A percentile compares a stretch with the other conserved stretches of the same genome.
phyloP scores from a whole-genome alignment of 2,888 invertebrate species.

The Limenitis camilla region DNA sequence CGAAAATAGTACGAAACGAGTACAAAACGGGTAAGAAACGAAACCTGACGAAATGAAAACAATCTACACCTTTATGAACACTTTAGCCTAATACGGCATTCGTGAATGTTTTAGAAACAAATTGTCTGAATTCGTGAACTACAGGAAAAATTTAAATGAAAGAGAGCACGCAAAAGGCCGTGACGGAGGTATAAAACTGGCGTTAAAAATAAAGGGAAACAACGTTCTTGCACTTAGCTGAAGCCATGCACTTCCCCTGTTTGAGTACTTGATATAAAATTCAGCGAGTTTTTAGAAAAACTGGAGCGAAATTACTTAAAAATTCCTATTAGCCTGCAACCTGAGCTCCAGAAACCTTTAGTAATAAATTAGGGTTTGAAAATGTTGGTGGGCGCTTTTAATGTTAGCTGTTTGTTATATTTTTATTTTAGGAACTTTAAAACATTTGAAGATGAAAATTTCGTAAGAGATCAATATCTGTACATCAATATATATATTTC shows the following conservation, averaged over 20 bases:
- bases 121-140: too few species aligned
- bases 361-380: conserved; percentile 10
- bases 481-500: too few species aligned
- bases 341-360: conserved; percentile 2
- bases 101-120: conserved; percentile 1
- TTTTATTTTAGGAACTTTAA: too few species aligned
- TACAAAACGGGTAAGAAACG: too few species aligned
- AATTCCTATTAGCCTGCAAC: conserved; percentile 11
- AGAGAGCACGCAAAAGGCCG: conserved; percentile 16
- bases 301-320: conserved; percentile 19
- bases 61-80: too few species aligned
- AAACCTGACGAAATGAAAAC: too few species aligned
- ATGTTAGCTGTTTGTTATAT: neutral
- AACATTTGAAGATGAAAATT: too few species aligned
- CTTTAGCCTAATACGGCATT: neutral
- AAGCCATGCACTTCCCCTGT: conserved; percentile 23
- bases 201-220: conserved; percentile 18
- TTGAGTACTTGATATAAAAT: conserved; percentile 29
- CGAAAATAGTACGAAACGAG: too few species aligned
- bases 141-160: too few species aligned
- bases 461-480: too few species aligned
- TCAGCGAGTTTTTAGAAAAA: conserved; percentile 23
- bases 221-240: conserved; percentile 21
- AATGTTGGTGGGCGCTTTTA: neutral
- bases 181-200: conserved; percentile 20